phyloP scores from a whole-genome alignment of 2,888 invertebrate genomes.

The Drosophila fulvimacula region DNA sequence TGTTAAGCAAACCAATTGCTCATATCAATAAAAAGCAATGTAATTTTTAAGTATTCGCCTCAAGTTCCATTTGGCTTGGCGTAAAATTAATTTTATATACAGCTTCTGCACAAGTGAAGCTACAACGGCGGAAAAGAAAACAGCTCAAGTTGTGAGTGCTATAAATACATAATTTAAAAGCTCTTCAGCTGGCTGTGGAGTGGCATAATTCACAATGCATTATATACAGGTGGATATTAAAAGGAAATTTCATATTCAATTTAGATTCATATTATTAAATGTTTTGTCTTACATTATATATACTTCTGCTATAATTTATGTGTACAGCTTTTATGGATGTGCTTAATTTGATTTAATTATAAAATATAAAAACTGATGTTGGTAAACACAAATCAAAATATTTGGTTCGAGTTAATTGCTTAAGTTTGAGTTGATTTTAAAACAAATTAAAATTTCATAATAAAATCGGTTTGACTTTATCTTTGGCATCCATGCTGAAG shows the following conservation, averaged over 20 bases:
- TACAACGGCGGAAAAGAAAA: constrained; percentile 1
- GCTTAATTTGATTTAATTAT: neutral
- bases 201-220: neutral
- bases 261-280: neutral
- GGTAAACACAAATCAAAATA: no score
- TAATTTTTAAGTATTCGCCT: constrained; percentile 17
- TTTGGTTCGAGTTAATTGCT: neutral
- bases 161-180: constrained; percentile 6
- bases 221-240: neutral
- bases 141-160: constrained; percentile 16
- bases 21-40: constrained; percentile 23
- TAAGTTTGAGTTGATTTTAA: neutral
- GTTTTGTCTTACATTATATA: neutral
- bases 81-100: constrained; percentile 17
- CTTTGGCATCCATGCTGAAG: neutral
- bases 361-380: neutral
- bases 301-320: no score
- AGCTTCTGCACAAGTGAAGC: constrained; percentile 10
- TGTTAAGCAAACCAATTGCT: constrained; percentile 15
- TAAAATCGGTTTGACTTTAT: neutral
- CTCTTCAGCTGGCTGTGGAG: neutral
- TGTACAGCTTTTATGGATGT: no score
- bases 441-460: neutral
- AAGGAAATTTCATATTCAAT: neutral
- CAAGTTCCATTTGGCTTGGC: neutral